phyloP scores from a whole-genome alignment of 2,797 vertebrate genomes.

The Octomys mimax region DNA sequence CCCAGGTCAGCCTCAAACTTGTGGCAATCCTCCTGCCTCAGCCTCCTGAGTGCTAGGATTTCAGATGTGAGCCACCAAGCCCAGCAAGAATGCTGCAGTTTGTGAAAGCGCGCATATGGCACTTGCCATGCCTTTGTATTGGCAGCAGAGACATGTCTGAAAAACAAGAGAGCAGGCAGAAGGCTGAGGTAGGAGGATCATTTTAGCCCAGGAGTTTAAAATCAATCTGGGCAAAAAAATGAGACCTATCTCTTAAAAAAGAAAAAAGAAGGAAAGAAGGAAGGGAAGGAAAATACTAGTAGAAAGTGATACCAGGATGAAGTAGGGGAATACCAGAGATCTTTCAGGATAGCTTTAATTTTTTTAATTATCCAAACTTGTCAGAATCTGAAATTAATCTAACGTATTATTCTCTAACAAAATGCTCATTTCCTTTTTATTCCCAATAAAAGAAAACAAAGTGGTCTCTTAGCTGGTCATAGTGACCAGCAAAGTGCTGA shows the following conservation, averaged over 20 bases:
- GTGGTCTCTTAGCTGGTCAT: background rate
- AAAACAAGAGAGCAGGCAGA: constrained; percentile 24
- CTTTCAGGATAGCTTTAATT: constrained; percentile 4
- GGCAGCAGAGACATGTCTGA: background rate
- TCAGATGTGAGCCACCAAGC: background rate
- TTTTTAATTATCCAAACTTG: background rate
- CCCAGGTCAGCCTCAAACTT: background rate
- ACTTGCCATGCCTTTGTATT: background rate
- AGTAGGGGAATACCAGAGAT: background rate
- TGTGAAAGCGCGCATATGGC: background rate
- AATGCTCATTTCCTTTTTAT: background rate
- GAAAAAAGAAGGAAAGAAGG: background rate
- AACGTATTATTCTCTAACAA: constrained; percentile 48
- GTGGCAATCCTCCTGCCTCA: background rate
- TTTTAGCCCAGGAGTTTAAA: background rate
- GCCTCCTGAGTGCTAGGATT: background rate
- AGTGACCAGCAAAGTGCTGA: background rate
- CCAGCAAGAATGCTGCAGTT: background rate
- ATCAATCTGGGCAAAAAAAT: too few species aligned
- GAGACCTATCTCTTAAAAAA: background rate
- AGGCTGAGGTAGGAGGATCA: background rate
- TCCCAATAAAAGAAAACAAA: background rate
- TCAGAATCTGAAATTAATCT: background rate
- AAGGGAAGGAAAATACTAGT: background rate
- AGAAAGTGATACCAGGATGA: background rate